Evolutionary conservation across 1,140 invertebrate genomes (phyloP).

Genomic region (Gonatopus flavifemur): DNA sequence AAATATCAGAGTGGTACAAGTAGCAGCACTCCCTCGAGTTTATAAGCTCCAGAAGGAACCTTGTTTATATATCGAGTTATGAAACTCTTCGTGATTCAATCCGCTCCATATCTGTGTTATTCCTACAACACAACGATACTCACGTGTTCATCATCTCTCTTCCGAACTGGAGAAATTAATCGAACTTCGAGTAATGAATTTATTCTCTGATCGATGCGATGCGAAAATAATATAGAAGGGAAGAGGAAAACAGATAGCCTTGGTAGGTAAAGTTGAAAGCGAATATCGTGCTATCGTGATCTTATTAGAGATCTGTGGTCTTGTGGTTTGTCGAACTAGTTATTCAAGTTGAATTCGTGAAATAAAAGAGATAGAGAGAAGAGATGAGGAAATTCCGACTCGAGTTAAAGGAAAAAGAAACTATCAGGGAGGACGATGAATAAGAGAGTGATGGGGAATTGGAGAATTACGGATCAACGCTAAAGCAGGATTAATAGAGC

Average conservation of each 20-base stretch:
- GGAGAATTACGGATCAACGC: too few species aligned
- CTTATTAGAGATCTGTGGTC: conserved; percentile 46
- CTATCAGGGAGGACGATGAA: conserved; percentile 8
- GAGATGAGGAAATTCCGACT: not conserved
- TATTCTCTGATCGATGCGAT: too few species aligned
- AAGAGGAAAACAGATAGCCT: not conserved
- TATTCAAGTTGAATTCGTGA: conserved; percentile 47
- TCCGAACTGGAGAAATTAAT: conserved; percentile 42
- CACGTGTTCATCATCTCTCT: conserved; percentile 19
- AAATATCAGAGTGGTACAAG: too few species aligned
- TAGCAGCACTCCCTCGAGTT: too few species aligned
- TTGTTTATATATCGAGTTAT: too few species aligned
- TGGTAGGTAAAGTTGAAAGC: too few species aligned
- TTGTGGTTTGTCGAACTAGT: conserved; percentile 41
- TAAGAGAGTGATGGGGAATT: conserved; percentile 2
- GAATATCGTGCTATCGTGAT: conserved; percentile 45
- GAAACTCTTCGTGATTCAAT: too few species aligned
- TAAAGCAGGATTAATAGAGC: too few species aligned
- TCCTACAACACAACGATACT: too few species aligned
- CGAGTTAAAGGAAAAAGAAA: conserved; percentile 1
- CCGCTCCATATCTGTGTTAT: too few species aligned
- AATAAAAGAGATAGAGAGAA: conserved; percentile 18
- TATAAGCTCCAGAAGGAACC: too few species aligned
- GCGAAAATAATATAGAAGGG: too few species aligned
- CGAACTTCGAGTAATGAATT: conserved; percentile 44